Percentiles rank a stretch among this genome's conserved stretches.
Evolutionary conservation across 1,140 invertebrate species (phyloP).

Genomic region (Drosophila erecta): DNA sequence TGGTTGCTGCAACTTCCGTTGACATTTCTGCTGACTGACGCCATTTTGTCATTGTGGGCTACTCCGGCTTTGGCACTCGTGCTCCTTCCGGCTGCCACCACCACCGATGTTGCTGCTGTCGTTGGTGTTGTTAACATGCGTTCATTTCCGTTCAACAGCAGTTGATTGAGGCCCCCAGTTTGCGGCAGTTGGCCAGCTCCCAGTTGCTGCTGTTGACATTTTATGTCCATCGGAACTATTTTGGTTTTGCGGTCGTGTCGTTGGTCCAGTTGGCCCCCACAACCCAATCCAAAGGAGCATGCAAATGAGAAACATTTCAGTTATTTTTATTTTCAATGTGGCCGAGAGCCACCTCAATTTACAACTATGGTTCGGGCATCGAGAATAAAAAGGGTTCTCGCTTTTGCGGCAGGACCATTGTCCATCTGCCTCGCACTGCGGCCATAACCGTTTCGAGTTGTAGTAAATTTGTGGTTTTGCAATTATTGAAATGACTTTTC

Average conservation of each 20-base stretch:
- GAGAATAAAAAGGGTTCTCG: conserved; percentile 59
- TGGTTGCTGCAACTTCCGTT: conserved; percentile 81
- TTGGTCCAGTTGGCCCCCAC: conserved; percentile 25
- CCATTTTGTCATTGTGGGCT: conserved; percentile 75
- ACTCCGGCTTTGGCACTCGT: conserved; percentile 24
- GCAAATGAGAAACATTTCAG: conserved; percentile 82
- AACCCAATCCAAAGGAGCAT: conserved; percentile 19
- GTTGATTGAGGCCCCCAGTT: conserved; percentile 71
- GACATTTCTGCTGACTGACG: conserved; percentile 74
- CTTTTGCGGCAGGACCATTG: conserved; percentile 57
- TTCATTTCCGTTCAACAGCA: conserved; percentile 83
- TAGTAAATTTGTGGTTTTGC: conserved; percentile 84
- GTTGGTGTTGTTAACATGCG: conserved; percentile 83
- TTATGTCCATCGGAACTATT: conserved; percentile 84
- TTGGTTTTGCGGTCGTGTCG: conserved; percentile 77
- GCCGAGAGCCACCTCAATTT: conserved; percentile 52
- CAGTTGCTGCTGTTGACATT: conserved; percentile 76
- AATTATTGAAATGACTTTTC: conserved; percentile 84
- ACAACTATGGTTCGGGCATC: conserved; percentile 53
- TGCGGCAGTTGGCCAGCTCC: conserved; percentile 47
- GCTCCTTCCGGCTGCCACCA: conserved; percentile 39
- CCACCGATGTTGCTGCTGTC: conserved; percentile 49
- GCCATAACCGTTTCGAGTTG: conserved; percentile 75
- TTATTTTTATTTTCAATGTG: conserved; percentile 79
- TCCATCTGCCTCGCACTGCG: conserved; percentile 53